These are phyloP conservation scores for Perognathus longimembris DNA, from an alignment of 2,113 vertebrate genomes.

Conservation along the genomic window DNA sequence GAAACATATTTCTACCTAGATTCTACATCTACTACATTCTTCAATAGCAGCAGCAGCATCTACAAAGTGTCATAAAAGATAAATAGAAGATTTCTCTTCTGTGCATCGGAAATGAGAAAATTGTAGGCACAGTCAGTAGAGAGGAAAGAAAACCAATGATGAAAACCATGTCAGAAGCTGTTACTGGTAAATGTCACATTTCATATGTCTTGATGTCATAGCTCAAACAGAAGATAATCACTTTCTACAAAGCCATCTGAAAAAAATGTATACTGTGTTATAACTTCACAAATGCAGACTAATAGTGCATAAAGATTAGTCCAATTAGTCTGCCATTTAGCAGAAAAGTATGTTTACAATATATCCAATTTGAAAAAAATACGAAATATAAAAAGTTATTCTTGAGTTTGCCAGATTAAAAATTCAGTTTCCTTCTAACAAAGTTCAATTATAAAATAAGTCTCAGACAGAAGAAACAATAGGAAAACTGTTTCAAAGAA, in stretches of 20 bases:
- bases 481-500: not conserved
- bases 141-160: constrained; percentile 65
- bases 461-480: not conserved
- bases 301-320: not conserved
- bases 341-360: not conserved
- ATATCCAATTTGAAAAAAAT: constrained; percentile 54
- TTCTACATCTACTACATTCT: not conserved
- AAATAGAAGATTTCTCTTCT: constrained; percentile 45
- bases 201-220: constrained; percentile 51
- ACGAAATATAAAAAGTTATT: constrained; percentile 44
- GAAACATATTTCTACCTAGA: not conserved
- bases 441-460: constrained; percentile 53
- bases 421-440: constrained; percentile 29
- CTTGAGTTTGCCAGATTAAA: constrained; percentile 29
- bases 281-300: constrained; percentile 53
- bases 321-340: not conserved
- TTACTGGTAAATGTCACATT: constrained; percentile 65
- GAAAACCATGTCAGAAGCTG: constrained; percentile 60
- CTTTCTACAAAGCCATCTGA: constrained; percentile 50
- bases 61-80: constrained; percentile 49
- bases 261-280: constrained; percentile 46
- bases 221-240: constrained; percentile 65
- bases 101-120: constrained; percentile 57
- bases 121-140: constrained; percentile 9
- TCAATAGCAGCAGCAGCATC: not conserved